A percentile compares a stretch with the other conserved stretches of the same genome.
phyloP scores from a whole-genome alignment of 1,140 invertebrate species.

The Cephus cinctus region DNA sequence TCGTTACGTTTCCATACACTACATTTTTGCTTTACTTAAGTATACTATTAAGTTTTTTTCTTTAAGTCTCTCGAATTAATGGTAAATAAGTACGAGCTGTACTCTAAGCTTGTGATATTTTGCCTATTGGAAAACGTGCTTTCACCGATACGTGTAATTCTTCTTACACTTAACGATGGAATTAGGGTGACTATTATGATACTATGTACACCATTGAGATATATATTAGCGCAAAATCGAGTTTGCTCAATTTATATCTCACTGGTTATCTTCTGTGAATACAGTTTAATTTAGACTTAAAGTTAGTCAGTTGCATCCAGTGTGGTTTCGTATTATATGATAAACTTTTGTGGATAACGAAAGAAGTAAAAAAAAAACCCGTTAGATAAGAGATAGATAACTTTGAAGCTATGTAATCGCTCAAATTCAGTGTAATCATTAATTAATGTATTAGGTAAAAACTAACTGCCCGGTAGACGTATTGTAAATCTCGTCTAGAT shows the following conservation, averaged over 20 bases:
- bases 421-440: constrained; percentile 44
- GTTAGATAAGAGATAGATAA: constrained; percentile 28
- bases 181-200: no score
- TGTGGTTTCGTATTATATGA: constrained; percentile 2
- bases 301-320: constrained; percentile 3
- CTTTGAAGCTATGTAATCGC: constrained; percentile 44
- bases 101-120: no score
- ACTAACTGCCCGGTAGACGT: constrained; percentile 17
- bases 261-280: constrained; percentile 1
- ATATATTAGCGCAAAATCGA: not conserved
- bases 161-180: no score
- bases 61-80: no score
- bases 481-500: constrained; percentile 9
- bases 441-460: constrained; percentile 31
- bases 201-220: constrained; percentile 1
- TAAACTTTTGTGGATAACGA: not conserved
- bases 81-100: no score
- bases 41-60: no score
- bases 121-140: no score
- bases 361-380: not conserved
- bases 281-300: not conserved
- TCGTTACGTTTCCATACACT: no score
- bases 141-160: no score
- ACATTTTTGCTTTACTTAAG: no score
- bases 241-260: not conserved